Evolutionary conservation across 2,888 invertebrate species (phyloP), one percentile per base, ranked within the genome.

Genomic region (Eupeodes latifasciatus): DNA sequence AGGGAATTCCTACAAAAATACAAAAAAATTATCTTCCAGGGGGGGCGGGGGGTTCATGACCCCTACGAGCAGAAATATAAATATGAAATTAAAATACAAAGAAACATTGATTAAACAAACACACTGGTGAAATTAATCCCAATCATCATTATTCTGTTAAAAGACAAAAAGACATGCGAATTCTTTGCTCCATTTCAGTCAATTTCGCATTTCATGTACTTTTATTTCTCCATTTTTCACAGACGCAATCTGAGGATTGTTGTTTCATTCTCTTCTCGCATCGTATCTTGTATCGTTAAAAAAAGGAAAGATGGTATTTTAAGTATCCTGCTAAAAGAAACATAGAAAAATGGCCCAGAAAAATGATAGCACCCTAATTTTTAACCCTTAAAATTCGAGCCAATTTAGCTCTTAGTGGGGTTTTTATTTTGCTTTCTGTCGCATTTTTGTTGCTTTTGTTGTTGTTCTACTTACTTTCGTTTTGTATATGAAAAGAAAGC

Each of bases 131-230:
- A 71, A 71, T 71, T 5, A 19, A 12, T 40, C 55, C n/a, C 36
- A 53, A 40, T 40, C 55, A 44, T 57, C 16, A 57, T 69, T 53
- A 16, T 16, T 40, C 40, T 36, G 53, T 40, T 57, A 12, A 12
- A 27, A 59, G 36, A 62, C 64, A 16, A 78, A n/a, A 51, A 66
- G 59, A 64, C 53, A 77, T 64, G 53, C 27, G 66, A 79, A 87
- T 87, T 79, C 71, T 67, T 72, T 61, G 75, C 75, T 47, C 62
- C 62, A 78, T 81, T 81, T 76, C 66, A 80, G 83, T 87, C 79
- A 87, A 87, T 87, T 87, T 83, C 79, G 74, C 82, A 82, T 49
- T 71, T 82, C 62, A 77, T 81, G 69, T 83, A 79, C 69, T 72
- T 83, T 83, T 80, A 83, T 76, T 76, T 83, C 86, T 66, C 80